phyloP scores from a whole-genome alignment of 2,797 vertebrate species.

The Acanthis flammea region DNA sequence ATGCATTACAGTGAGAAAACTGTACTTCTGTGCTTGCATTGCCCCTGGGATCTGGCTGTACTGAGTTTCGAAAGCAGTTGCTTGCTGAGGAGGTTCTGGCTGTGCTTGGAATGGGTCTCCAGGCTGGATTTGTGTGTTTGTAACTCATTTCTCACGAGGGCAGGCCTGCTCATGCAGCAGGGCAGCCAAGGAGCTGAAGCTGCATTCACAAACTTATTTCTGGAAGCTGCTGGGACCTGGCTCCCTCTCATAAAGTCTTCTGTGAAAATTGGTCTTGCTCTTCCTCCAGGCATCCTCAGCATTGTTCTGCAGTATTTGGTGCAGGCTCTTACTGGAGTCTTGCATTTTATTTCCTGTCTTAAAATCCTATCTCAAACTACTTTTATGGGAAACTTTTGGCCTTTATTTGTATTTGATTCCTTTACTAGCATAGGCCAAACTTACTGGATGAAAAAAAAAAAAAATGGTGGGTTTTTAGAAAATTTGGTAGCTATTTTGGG shows the following conservation, averaged over 20 bases:
- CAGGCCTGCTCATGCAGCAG: not conserved
- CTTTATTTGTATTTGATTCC: not conserved
- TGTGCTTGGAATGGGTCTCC: not conserved
- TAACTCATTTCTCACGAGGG: accelerated
- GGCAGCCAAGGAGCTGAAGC: not conserved
- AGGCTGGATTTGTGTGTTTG: not conserved
- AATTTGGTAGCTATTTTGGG: not conserved
- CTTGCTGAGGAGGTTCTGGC: not conserved
- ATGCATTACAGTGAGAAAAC: not conserved
- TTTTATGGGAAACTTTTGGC: not conserved
- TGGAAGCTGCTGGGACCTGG: not conserved
- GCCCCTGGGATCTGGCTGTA: not conserved
- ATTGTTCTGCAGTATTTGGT: not conserved
- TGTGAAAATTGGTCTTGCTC: not conserved
- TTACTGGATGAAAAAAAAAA: not conserved
- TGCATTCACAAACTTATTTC: not conserved
- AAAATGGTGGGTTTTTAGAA: not conserved
- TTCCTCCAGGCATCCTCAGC: not conserved
- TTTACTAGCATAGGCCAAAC: not conserved
- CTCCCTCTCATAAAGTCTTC: accelerated
- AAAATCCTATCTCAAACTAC: not conserved
- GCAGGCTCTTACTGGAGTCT: not conserved
- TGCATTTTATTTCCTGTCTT: not conserved
- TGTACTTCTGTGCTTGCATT: not conserved
- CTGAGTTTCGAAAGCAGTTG: not conserved